Evolutionary conservation across 2,113 vertebrate genomes (phyloP), one percentile per base, ranked within the genome.

Genomic region (Galemys pyrenaicus): DNA sequence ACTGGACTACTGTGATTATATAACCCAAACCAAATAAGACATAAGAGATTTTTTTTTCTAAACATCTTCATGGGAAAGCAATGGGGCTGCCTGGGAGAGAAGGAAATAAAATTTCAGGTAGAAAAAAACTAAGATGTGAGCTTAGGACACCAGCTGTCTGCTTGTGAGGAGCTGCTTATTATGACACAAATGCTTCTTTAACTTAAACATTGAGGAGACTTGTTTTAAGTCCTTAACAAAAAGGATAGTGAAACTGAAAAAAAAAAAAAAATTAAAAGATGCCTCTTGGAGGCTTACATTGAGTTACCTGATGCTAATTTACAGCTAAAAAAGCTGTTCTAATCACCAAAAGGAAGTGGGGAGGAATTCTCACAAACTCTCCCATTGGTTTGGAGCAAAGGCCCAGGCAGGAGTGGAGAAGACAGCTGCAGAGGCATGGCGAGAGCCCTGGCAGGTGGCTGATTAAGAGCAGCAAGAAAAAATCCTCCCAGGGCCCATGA

Each of bases 181-280:
- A 75, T 71, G 75, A 86, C 22, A 86, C 26, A 73, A 41, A 95
- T 64, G 11, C 41, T 77, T 89, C n/a, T 95, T 19, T 83, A 81
- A n/a, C 58, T 13, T 80, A 44, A 16, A 89, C 6, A 81, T 1
- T 83, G 24, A 94, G 56, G 49, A 97, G 79, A 95, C 26, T 82
- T 81, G 44, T 86, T 87, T 86, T 54, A 89, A 73, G 26, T 86
- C 9, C 54, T 65, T 91, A 87, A 87, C 3, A 44, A 92, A 74
- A 94, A 82, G 8, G 78, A 88, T 11, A 88, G 67, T 56, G 60
- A 89, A 58, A 13, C 19, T 70, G 37, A 62, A 74, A n/a, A 28
- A 65, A 70, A 90, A 81, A 93, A 54, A 20, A n/a, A n/a, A n/a
- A n/a, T 54, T 54, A 54, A 54, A 44, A 13, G 8, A 22, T 51